phyloP scores from a whole-genome alignment of 2,113 vertebrate genomes.

The Cyanoliseus patagonus region DNA sequence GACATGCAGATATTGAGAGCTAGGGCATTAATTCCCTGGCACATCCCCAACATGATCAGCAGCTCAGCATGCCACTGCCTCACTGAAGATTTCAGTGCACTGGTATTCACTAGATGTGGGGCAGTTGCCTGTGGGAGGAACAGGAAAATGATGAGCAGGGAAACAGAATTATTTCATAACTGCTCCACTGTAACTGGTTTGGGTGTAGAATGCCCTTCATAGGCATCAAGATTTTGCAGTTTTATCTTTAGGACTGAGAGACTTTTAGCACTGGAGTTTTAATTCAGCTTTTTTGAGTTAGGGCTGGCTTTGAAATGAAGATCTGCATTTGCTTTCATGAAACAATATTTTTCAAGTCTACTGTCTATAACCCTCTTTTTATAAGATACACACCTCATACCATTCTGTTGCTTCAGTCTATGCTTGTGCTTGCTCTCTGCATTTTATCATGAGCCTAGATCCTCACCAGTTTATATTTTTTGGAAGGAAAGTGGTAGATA shows the following conservation, averaged over 20 bases:
- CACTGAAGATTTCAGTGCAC: fast-evolving
- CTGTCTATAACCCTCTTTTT: neutral
- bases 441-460: neutral
- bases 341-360: neutral
- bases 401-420: neutral
- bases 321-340: neutral
- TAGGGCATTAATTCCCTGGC: neutral
- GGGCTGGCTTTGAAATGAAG: neutral
- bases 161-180: neutral
- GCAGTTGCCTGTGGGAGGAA: neutral
- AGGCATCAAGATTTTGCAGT: neutral
- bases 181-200: neutral
- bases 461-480: neutral
- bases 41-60: fast-evolving
- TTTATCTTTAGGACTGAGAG: neutral
- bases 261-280: neutral
- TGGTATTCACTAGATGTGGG: neutral
- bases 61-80: neutral
- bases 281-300: neutral
- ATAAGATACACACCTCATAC: neutral
- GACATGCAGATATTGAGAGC: neutral
- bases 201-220: neutral
- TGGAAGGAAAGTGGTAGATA: neutral
- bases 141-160: neutral
- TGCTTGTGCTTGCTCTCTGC: neutral